A percentile compares a stretch with the other conserved stretches of the same genome.
These are phyloP conservation scores for Bombus confusus DNA, from an alignment of 1,140 invertebrate genomes.

Conservation along the genomic window DNA sequence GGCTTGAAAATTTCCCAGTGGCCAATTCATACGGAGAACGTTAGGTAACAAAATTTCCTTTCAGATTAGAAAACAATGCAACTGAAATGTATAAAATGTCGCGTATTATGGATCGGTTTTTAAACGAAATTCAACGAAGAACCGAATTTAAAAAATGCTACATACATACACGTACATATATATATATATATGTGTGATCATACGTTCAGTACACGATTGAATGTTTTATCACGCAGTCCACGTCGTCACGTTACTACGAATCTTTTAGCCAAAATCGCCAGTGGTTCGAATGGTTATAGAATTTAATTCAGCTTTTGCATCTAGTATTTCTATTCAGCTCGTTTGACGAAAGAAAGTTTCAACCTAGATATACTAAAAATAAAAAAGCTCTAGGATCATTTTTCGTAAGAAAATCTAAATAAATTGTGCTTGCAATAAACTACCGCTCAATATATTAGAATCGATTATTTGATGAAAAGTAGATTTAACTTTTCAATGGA, in stretches of 20 bases:
- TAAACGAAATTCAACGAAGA: neutral
- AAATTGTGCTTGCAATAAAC: no score
- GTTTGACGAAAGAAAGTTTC: neutral
- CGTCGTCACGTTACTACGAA: neutral
- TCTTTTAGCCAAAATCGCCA: neutral
- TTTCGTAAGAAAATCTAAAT: neutral
- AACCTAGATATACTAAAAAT: neutral
- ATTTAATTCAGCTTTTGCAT: neutral
- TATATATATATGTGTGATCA: no score
- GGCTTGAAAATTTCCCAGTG: neutral
- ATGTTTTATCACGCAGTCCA: neutral
- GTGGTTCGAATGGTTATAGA: neutral
- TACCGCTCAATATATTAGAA: no score
- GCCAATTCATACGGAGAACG: neutral
- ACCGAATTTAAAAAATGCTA: neutral
- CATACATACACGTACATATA: neutral
- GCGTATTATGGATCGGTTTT: neutral
- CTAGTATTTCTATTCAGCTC: neutral
- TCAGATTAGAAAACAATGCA: neutral
- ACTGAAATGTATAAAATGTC: neutral
- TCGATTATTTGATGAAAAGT: no score
- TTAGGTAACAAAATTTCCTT: neutral
- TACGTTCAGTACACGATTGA: neutral
- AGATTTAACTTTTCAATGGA: no score
- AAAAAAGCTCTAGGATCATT: neutral